Conservation (phyloP, 2,797 vertebrate genomes). For the Rhinichthys osculus region DNA sequence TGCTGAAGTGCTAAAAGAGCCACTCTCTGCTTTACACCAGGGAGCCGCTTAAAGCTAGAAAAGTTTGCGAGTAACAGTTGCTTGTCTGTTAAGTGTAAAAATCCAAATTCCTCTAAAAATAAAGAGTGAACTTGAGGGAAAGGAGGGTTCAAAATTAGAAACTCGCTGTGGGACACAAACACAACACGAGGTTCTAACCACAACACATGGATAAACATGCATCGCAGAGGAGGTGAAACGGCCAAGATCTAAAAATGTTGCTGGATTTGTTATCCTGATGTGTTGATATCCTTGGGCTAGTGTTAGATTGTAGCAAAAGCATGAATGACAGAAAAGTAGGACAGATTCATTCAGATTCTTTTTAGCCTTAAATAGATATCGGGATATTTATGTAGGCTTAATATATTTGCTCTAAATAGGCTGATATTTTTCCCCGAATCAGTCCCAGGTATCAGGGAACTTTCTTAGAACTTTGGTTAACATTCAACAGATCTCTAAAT, state of each 20-base stretch:
- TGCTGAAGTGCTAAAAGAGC: constrained; percentile 42
- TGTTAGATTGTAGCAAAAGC: background rate
- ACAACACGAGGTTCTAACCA: constrained; percentile 32
- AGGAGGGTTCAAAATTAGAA: constrained; percentile 44
- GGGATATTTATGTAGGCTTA: background rate
- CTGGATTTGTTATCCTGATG: constrained; percentile 7
- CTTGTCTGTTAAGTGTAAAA: constrained; percentile 46
- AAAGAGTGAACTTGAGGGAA: constrained; percentile 41
- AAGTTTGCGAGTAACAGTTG: constrained; percentile 26
- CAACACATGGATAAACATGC: constrained; percentile 36
- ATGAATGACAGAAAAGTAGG: background rate
- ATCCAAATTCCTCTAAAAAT: constrained; percentile 44
- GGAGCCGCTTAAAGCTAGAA: constrained; percentile 28
- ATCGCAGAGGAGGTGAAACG: constrained; percentile 30
- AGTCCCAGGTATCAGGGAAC: too few relatives aligned
- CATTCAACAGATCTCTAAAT: too few relatives aligned
- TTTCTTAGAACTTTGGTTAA: too few relatives aligned
- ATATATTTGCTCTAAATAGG: background rate
- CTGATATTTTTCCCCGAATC: background rate
- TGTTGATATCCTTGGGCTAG: background rate
- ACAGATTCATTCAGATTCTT: background rate
- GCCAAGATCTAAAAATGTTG: constrained; percentile 29
- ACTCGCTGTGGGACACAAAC: constrained; percentile 43
- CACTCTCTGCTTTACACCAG: constrained; percentile 34
- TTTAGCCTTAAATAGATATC: background rate